Evolutionary conservation across 2,888 invertebrate genomes (phyloP), one percentile per base, ranked within the genome.

Genomic region (Apocheima hispidaria): DNA sequence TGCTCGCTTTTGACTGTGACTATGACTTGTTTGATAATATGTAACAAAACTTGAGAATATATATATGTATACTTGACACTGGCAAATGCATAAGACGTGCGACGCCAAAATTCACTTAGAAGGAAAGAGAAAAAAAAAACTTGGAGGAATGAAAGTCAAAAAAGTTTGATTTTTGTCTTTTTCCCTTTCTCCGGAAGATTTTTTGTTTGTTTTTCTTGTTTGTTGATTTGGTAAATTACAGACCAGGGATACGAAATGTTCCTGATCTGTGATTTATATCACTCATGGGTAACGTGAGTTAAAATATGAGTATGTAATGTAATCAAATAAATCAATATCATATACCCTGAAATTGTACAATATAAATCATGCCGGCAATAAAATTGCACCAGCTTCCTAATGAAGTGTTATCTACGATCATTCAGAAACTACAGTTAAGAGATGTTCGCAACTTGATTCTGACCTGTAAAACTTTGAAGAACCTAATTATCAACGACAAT

Each of bases 391-490:
- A 77, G 40, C 67, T 91, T 40, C 91, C 91, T 10, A 61, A 80
- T n/a, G 88, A 90, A 70, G 75, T 91, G 58, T 68, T 90, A 52
- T 59, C 82, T 16, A 75, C 78, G 65, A 88, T 92, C 60, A 73
- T 90, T 16, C 80, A 69, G 59, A 72, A 78, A 48, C 74, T 92
- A 62, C 56, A 70, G 38, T 36, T 75, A 65, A 5, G 61, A 48
- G 92, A 92, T 61, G 68, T 92, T 40, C 66, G 71, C 54, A 88
- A 81, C 81, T 68, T 91, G 54, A 88, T 91, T 78, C 63, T 85
- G 46, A 81, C 87, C 21, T 88, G 89, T 69, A 90, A 85, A 79
- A 65, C 72, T 44, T 68, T 92, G 21, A 74, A 71, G 44, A 70
- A 81, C 58, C 43, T 88, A 14, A 78, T 92, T 55, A 53, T 78